These are phyloP conservation scores for Nerophis lumbriciformis DNA, from an alignment of 2,113 vertebrate genomes.

Conservation along the genomic window DNA sequence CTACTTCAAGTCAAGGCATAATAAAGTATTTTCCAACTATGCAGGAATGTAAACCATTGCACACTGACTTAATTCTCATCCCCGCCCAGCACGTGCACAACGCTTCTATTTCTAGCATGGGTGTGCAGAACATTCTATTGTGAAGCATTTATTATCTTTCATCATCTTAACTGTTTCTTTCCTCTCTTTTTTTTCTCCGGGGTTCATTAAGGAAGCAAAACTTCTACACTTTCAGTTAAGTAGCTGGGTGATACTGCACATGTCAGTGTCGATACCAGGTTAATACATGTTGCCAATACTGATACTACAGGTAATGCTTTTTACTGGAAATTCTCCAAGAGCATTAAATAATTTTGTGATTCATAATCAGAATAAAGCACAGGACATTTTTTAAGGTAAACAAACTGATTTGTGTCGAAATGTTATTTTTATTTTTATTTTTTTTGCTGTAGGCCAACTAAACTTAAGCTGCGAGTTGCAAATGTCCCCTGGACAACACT, in stretches of 20 bases:
- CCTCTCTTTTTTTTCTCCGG: slow-evolving; percentile 16
- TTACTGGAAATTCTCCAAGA: no score
- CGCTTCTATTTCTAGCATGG: slow-evolving; percentile 32
- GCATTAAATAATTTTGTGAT: no score
- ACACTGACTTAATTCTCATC: not conserved
- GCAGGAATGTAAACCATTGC: slow-evolving; percentile 16
- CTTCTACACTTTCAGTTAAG: not conserved
- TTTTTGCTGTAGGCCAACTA: no score
- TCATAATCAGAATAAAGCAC: no score
- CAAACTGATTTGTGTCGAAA: no score
- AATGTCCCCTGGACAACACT: no score
- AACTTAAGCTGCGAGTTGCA: no score
- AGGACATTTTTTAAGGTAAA: no score
- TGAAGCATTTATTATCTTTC: slow-evolving; percentile 18
- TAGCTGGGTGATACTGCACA: not conserved
- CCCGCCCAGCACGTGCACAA: slow-evolving; percentile 2
- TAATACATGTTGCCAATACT: no score
- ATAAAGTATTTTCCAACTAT: not conserved
- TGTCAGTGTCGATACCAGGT: no score
- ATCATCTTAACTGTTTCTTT: slow-evolving; percentile 23
- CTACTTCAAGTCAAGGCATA: not conserved
- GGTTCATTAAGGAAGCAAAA: not conserved
- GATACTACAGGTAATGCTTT: no score
- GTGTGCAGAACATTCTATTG: slow-evolving; percentile 13
- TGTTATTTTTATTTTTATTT: no score